Evolutionary conservation across 1,140 invertebrate species (phyloP).

Genomic region (Drosophila santomea): DNA sequence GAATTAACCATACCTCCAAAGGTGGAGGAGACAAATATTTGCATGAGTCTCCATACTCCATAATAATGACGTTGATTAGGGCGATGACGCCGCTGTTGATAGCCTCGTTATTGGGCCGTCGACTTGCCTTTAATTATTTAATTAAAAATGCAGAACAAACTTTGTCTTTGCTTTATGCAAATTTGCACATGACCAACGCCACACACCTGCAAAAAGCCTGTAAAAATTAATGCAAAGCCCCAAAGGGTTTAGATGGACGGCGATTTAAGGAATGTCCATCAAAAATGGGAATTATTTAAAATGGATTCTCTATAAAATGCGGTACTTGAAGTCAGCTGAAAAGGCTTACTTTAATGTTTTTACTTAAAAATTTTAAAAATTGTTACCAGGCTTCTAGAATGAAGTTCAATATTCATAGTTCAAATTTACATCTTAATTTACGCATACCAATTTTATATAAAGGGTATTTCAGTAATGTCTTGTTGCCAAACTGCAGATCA

Average conservation of each 20-base stretch:
- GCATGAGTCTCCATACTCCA: constrained; percentile 23
- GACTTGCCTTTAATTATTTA: constrained; percentile 81
- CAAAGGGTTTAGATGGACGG: constrained; percentile 38
- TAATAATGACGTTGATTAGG: constrained; percentile 74
- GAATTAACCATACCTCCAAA: background rate
- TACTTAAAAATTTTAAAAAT: background rate
- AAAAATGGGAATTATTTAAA: background rate
- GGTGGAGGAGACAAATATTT: constrained; percentile 70
- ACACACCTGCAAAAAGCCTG: constrained; percentile 59
- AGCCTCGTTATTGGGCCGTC: constrained; percentile 73
- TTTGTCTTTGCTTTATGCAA: constrained; percentile 63
- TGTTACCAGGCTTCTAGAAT: background rate
- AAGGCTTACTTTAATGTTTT: too few relatives aligned
- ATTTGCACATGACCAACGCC: constrained; percentile 58
- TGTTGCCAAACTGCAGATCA: background rate
- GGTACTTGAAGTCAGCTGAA: background rate
- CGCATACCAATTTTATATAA: background rate
- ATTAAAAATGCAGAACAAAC: constrained; percentile 76
- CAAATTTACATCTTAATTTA: too few relatives aligned
- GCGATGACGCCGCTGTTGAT: constrained; percentile 67
- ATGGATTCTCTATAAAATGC: background rate
- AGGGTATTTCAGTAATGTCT: constrained; percentile 21
- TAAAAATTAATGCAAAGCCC: constrained; percentile 45
- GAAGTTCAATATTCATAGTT: too few relatives aligned
- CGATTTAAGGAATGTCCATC: constrained; percentile 41